These are phyloP conservation scores for Cyanoderma ruficeps DNA, from an alignment of 2,113 vertebrate species.

Conservation along the genomic window DNA sequence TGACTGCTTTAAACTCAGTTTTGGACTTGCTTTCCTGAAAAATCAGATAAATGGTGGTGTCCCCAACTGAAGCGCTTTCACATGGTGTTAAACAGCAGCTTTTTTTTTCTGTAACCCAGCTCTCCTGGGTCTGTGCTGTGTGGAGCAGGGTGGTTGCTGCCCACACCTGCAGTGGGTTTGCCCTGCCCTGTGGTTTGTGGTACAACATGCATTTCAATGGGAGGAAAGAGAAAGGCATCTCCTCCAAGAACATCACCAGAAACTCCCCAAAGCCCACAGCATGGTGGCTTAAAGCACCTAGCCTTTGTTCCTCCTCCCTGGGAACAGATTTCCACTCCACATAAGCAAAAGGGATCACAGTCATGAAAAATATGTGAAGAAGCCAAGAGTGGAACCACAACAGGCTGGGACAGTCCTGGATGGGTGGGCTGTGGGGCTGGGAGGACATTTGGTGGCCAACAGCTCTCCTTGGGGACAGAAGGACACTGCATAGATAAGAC, in stretches of 20 bases:
- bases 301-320: not conserved
- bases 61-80: not conserved
- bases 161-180: not conserved
- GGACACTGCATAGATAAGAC: rapidly evolving
- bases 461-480: not conserved
- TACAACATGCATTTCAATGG: rapidly evolving
- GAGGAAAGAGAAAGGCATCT: not conserved
- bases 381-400: not conserved
- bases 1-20: not conserved
- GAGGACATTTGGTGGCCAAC: not conserved
- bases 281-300: not conserved
- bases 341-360: not conserved
- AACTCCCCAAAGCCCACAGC: not conserved
- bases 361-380: not conserved
- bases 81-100: not conserved
- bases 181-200: not conserved
- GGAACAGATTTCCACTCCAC: not conserved
- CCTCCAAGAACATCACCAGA: not conserved
- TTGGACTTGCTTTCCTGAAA: not conserved
- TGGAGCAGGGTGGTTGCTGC: not conserved
- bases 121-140: not conserved
- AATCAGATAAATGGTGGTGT: not conserved
- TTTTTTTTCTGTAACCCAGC: not conserved
- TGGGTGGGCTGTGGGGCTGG: not conserved
- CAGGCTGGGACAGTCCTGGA: not conserved